Percentiles rank a stretch among this genome's conserved stretches.
phyloP scores from a whole-genome alignment of 2,113 vertebrate genomes.

The Antechinus flavipes region DNA sequence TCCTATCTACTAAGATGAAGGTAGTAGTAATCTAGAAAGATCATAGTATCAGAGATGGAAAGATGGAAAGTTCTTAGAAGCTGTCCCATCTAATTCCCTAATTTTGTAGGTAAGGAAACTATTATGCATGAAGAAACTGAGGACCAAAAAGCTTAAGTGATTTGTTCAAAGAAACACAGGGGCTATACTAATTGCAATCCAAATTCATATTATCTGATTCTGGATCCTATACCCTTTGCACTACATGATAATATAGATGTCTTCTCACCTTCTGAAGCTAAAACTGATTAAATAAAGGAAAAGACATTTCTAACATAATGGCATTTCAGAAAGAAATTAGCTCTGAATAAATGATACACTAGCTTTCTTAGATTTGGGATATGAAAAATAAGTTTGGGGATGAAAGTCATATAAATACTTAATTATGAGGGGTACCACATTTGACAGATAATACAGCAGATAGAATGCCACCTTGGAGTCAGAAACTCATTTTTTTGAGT shows the following conservation, averaged over 20 bases:
- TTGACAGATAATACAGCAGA: neutral
- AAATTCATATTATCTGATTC: neutral
- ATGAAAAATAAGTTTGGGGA: neutral
- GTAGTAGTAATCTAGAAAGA: neutral
- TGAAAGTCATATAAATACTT: neutral
- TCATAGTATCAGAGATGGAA: neutral
- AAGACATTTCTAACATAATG: constrained; percentile 7
- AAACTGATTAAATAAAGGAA: constrained; percentile 22
- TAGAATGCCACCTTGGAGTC: neutral
- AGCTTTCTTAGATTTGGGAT: neutral
- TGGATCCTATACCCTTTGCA: neutral
- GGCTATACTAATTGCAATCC: neutral
- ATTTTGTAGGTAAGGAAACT: neutral
- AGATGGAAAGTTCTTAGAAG: neutral
- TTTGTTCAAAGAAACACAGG: neutral
- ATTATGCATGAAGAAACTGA: neutral
- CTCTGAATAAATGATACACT: neutral
- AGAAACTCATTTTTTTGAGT: neutral
- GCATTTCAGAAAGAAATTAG: neutral
- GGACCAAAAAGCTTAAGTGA: neutral
- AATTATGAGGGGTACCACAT: neutral
- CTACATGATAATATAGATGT: neutral
- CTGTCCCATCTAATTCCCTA: neutral
- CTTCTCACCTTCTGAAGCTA: neutral
- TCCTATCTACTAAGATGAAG: neutral